Evolutionary conservation across 2,797 vertebrate genomes (phyloP).

Genomic region (Rhabdomys pumilio): DNA sequence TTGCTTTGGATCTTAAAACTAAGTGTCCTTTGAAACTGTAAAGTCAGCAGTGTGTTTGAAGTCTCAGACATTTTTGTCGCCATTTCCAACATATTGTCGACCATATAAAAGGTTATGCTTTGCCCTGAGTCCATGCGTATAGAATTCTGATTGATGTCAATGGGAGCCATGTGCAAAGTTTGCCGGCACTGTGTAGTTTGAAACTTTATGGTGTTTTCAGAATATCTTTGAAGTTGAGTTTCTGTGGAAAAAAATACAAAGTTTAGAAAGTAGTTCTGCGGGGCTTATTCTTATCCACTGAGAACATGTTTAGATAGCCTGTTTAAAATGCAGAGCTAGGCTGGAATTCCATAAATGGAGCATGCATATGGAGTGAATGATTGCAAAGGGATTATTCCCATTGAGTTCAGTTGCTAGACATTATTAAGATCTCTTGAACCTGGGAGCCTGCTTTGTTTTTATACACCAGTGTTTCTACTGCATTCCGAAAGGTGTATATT

Average conservation of each 20-base stretch:
- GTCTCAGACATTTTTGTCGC: conserved; percentile 73
- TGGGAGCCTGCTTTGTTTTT: neutral
- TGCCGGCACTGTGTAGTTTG: conserved; percentile 20
- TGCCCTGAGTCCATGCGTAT: conserved; percentile 70
- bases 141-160: conserved; percentile 82
- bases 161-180: conserved; percentile 69
- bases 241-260: conserved; percentile 73
- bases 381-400: conserved; percentile 31
- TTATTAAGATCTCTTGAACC: neutral
- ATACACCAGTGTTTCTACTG: neutral
- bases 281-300: conserved; percentile 80
- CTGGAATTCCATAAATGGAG: conserved; percentile 40
- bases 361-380: neutral
- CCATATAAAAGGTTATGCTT: conserved; percentile 74
- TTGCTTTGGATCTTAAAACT: conserved; percentile 66
- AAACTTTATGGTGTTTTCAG: conserved; percentile 77
- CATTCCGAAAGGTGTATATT: neutral
- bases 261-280: conserved; percentile 75
- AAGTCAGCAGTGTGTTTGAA: conserved; percentile 79
- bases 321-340: conserved; percentile 68
- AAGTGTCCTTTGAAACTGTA: conserved; percentile 75
- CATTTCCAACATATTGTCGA: conserved; percentile 74
- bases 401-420: neutral
- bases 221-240: conserved; percentile 81
- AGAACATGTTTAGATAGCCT: conserved; percentile 76